phyloP scores from a whole-genome alignment of 2,113 vertebrate genomes.

The Daubentonia madagascariensis region DNA sequence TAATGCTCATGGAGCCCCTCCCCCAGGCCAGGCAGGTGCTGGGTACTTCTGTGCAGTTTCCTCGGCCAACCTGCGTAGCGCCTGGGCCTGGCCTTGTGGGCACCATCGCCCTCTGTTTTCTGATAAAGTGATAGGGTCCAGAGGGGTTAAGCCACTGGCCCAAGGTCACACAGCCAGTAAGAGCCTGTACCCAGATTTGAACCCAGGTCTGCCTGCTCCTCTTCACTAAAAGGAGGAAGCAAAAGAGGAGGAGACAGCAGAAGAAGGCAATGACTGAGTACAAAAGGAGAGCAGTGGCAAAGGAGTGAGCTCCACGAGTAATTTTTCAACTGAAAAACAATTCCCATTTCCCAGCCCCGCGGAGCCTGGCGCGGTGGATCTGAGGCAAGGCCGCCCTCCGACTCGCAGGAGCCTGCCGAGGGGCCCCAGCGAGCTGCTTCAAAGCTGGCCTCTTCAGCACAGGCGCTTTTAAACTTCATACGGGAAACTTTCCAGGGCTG shows the following conservation, averaged over 20 bases:
- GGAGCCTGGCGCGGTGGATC: conserved; percentile 71
- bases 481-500: conserved; percentile 85
- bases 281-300: conserved; percentile 53
- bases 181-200: conserved; percentile 10
- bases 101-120: background rate
- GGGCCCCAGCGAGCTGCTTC: conserved; percentile 81
- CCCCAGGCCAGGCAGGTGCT: background rate
- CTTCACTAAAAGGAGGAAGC: conserved; percentile 50
- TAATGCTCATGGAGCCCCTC: background rate
- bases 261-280: conserved; percentile 54
- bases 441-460: conserved; percentile 84
- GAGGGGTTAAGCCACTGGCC: conserved; percentile 34
- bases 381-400: conserved; percentile 77
- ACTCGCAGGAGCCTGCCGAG: conserved; percentile 82
- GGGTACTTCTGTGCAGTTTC: background rate
- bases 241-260: conserved; percentile 19
- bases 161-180: conserved; percentile 9
- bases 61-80: background rate
- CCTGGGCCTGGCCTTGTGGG: background rate
- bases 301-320: conserved; percentile 60
- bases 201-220: conserved; percentile 16
- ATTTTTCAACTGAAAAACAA: conserved; percentile 75
- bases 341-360: conserved; percentile 74
- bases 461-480: conserved; percentile 86
- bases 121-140: background rate